phyloP scores from a whole-genome alignment of 2,888 invertebrate genomes.

The Syritta pipiens region DNA sequence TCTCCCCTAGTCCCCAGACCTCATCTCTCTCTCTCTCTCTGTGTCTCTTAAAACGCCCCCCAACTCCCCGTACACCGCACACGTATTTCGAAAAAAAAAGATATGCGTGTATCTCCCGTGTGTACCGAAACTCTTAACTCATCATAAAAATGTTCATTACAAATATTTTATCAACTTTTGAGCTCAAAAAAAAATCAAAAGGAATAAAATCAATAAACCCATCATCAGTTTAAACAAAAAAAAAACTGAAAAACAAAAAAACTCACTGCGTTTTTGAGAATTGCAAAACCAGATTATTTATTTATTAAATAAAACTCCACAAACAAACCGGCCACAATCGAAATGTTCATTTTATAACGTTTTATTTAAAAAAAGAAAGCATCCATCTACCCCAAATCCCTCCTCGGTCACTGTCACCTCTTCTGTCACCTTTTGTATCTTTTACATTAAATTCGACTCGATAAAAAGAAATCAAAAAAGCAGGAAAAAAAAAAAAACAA shows the following conservation, averaged over 20 bases:
- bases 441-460: too few species aligned
- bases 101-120: too few species aligned
- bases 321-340: conserved; percentile 54
- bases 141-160: conserved; percentile 26
- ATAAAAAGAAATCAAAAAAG: too few species aligned
- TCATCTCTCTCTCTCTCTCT: too few species aligned
- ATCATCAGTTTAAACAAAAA: background rate
- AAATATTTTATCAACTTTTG: conserved; percentile 39
- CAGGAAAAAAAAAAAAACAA: background rate
- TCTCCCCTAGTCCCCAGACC: too few species aligned
- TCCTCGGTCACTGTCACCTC: background rate
- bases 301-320: conserved; percentile 60
- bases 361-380: too few species aligned
- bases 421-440: background rate
- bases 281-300: conserved; percentile 78
- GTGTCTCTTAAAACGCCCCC: too few species aligned
- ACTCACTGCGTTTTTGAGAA: conserved; percentile 79
- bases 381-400: background rate
- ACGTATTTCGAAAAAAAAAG: too few species aligned
- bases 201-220: background rate
- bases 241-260: conserved; percentile 18
- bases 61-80: too few species aligned
- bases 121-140: conserved; percentile 1
- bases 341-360: conserved; percentile 66
- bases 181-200: conserved; percentile 7